Conservation (phyloP, 1,140 invertebrate species). For the Chymomyza costata region DNA sequence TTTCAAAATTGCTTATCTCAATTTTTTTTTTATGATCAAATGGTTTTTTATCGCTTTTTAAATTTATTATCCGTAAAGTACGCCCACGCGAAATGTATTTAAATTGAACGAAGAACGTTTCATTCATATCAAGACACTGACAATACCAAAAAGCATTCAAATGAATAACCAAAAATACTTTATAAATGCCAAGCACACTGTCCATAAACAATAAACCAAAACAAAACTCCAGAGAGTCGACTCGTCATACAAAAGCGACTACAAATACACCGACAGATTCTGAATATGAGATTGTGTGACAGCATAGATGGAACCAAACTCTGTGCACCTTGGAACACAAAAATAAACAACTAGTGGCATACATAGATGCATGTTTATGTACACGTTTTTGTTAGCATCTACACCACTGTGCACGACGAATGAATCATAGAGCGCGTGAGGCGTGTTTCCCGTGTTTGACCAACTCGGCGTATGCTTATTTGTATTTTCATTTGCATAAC, state of each 20-base stretch:
- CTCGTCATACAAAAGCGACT: no score
- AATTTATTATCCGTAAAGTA: conserved; percentile 64
- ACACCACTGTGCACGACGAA: conserved; percentile 34
- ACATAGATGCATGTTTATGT: not conserved
- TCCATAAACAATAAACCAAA: conserved; percentile 61
- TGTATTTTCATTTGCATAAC: conserved; percentile 45
- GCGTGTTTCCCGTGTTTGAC: conserved; percentile 26
- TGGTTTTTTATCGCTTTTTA: conserved; percentile 51
- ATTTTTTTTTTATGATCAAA: conserved; percentile 54
- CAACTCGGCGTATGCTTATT: conserved; percentile 56
- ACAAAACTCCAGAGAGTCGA: no score
- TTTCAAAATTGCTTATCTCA: conserved; percentile 47
- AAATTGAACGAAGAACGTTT: conserved; percentile 44
- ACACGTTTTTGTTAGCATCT: not conserved
- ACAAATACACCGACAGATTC: no score
- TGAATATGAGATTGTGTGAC: no score
- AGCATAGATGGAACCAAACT: no score
- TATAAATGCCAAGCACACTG: conserved; percentile 38
- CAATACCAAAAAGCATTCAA: conserved; percentile 24
- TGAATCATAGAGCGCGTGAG: conserved; percentile 36
- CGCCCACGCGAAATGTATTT: conserved; percentile 56
- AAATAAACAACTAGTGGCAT: conserved; percentile 4
- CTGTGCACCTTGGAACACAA: no score
- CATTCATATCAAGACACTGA: conserved; percentile 30
- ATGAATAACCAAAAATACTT: conserved; percentile 47